Conservation (phyloP, 2,888 invertebrate genomes). For the Harpalus rufipes region DNA sequence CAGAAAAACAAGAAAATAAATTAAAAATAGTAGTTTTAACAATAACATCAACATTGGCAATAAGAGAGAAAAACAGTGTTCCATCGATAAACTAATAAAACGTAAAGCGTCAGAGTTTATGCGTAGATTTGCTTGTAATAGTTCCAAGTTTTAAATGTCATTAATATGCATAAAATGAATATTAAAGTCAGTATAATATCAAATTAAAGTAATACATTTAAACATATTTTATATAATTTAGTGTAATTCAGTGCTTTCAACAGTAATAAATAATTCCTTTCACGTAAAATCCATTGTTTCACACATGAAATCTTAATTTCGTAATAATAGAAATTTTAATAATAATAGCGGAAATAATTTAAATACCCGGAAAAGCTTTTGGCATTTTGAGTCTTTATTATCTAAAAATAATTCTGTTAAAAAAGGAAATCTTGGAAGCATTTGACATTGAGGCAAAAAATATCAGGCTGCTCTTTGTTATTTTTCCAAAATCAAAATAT, state of each 20-base stretch:
- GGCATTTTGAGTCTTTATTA: constrained; percentile 42
- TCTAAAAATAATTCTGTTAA: constrained; percentile 62
- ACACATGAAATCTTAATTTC: constrained; percentile 19
- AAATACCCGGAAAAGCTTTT: constrained; percentile 9
- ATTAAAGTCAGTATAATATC: too few species aligned
- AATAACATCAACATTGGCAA: constrained; percentile 21
- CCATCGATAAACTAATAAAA: constrained; percentile 17
- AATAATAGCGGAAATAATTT: constrained; percentile 38
- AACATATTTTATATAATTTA: constrained; percentile 3
- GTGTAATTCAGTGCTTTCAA: constrained; percentile 8
- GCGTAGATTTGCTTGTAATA: constrained; percentile 12
- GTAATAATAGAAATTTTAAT: constrained; percentile 41
- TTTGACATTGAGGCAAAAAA: constrained; percentile 61
- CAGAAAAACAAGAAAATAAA: not conserved
- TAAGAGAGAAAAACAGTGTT: not conserved
- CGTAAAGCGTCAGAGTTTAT: not conserved
- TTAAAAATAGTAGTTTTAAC: constrained; percentile 10
- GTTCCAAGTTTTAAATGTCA: constrained; percentile 17
- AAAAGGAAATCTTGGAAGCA: constrained; percentile 64
- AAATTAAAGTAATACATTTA: too few species aligned
- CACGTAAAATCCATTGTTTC: constrained; percentile 28
- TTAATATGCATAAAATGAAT: not conserved
- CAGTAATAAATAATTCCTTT: constrained; percentile 26
- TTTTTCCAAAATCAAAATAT: constrained; percentile 66
- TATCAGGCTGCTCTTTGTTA: constrained; percentile 59